Percentiles rank a stretch among this genome's conserved stretches.
phyloP scores from a whole-genome alignment of 2,888 invertebrate species.

The Chrysomela aeneicollis region DNA sequence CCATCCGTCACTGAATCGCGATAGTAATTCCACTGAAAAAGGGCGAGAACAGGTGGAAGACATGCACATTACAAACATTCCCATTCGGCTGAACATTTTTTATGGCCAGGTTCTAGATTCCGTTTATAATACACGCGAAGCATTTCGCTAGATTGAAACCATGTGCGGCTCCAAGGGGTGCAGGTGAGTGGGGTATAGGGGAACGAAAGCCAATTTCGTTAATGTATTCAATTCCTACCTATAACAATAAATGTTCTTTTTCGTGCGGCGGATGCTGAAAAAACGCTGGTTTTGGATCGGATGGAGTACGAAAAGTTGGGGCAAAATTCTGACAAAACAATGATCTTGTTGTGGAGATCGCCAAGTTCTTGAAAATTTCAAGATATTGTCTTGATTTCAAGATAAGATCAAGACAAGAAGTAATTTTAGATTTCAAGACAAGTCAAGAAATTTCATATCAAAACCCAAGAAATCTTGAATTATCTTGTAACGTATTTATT shows the following conservation, averaged over 20 bases:
- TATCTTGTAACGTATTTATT: no score
- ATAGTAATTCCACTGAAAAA: slow-evolving; percentile 41
- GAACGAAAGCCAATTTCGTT: slow-evolving; percentile 42
- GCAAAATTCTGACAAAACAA: no score
- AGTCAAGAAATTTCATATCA: no score
- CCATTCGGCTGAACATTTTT: slow-evolving; percentile 55
- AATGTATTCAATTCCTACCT: slow-evolving; percentile 45
- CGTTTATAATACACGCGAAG: slow-evolving; percentile 44
- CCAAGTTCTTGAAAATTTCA: no score
- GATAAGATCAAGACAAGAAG: no score
- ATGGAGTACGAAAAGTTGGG: not conserved
- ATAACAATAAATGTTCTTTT: slow-evolving; percentile 40
- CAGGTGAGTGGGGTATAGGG: slow-evolving; percentile 37
- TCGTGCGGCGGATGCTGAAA: slow-evolving; percentile 27
- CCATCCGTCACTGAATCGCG: slow-evolving; percentile 16
- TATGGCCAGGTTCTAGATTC: slow-evolving; percentile 51
- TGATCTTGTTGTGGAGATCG: no score
- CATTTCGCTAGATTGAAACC: slow-evolving; percentile 47
- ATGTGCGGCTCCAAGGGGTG: slow-evolving; percentile 39
- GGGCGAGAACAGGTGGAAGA: slow-evolving; percentile 56
- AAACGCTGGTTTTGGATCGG: slow-evolving; percentile 19
- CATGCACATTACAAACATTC: slow-evolving; percentile 55
- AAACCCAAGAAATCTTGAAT: no score
- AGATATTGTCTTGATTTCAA: no score
- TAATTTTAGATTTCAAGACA: no score